These are phyloP conservation scores for Dascyllus trimaculatus DNA, from an alignment of 2,113 vertebrate genomes.

Conservation along the genomic window DNA sequence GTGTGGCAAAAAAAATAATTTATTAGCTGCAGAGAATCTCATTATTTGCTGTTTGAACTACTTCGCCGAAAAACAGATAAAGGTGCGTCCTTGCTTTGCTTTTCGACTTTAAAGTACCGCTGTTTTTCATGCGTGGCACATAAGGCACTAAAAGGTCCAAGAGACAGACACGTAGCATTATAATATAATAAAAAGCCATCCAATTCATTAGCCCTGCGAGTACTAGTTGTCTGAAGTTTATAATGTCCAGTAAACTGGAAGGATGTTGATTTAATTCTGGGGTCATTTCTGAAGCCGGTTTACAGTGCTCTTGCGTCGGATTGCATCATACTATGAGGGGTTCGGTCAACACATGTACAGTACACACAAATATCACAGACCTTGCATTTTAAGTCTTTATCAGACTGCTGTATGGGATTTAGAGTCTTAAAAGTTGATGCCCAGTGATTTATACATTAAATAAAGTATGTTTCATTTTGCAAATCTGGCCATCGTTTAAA, in stretches of 20 bases:
- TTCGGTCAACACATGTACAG: conserved; percentile 6
- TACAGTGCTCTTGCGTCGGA: conserved; percentile 5
- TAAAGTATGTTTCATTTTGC: conserved; percentile 25
- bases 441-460: conserved; percentile 30
- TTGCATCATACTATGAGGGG: neutral
- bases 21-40: conserved; percentile 42
- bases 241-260: neutral
- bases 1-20: conserved; percentile 29
- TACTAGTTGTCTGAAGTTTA: conserved; percentile 6
- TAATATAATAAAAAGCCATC: conserved; percentile 17
- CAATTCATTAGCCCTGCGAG: neutral
- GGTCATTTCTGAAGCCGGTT: conserved; percentile 7
- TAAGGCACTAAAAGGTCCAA: conserved; percentile 2
- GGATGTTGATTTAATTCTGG: conserved; percentile 16
- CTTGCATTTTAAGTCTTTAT: conserved; percentile 28
- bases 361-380: neutral
- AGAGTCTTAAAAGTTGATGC: conserved; percentile 20
- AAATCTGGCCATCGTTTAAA: conserved; percentile 32
- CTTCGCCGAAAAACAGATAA: conserved; percentile 13
- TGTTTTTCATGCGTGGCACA: neutral
- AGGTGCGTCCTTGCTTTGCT: conserved; percentile 28
- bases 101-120: conserved; percentile 29
- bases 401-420: conserved; percentile 18
- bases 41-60: conserved; percentile 44
- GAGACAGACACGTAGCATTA: neutral